Base-by-base conservation (phyloP, 2,797 vertebrate species). In the Ispidina picta region DNA sequence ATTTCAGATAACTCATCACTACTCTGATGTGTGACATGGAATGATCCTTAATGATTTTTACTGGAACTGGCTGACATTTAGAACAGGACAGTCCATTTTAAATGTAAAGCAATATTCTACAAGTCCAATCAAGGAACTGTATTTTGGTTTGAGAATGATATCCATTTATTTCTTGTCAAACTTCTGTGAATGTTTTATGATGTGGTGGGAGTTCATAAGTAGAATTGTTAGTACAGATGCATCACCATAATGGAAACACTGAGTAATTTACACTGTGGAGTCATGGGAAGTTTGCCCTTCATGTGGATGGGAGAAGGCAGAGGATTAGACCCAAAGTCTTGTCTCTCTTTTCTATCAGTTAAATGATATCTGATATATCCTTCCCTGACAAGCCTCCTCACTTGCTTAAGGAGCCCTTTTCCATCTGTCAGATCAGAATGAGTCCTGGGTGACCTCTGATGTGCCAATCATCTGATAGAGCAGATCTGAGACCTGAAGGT, bases 341-440 rank as follows among this genome's bases (percentile, higher is more conserved):
- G 52, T 69, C 46, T 88, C 58, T 66, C 16, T 86, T 91, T 88
- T 70, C 31, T 79, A 10, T 86, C 78, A 39, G 33, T 66, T 71
- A 52, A 44, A 63, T 87, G 51, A 43, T 26, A 60, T 62, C 58
- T 64, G 54, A 59, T 83, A 58, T 9, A 51, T 71, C 51, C 60
- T 90, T 86, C 74, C 68, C 78, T 82, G 78, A 21, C 62, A 88
- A 84, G 41, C 35, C 33, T 77, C 46, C 29, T 77, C 33, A 55
- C 55, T 89, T 91, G 65, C 71, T 90, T 86, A 84, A 83, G 73
- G 84, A 83, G n/a, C 66, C 14, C 33, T 81, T 89, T 91, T 90
- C 70, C 71, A 5, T 72, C 81, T 77, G 80, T 86, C 85, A 80
- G 86, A 54, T 86, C 82, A 78, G 69, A 35, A 62, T 18, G 54